These are phyloP conservation scores for Erinaceus europaeus DNA, from an alignment of 2,113 vertebrate genomes.

Conservation along the genomic window DNA sequence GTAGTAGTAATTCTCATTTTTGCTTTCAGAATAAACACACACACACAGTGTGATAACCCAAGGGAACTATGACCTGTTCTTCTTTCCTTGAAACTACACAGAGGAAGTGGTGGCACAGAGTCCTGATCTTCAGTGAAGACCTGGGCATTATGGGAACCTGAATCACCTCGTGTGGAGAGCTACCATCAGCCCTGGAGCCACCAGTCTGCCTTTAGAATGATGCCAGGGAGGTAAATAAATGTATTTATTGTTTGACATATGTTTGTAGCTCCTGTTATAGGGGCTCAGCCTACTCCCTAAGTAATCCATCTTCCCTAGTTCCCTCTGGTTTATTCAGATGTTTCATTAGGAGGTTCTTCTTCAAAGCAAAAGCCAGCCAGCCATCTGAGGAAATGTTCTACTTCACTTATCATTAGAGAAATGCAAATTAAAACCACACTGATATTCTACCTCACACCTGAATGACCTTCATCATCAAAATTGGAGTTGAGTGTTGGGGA, in stretches of 20 bases:
- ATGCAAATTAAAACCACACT: too few relatives aligned
- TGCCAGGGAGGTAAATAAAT: background rate
- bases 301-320: background rate
- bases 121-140: background rate
- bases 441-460: too few relatives aligned
- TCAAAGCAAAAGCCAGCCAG: too few relatives aligned
- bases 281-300: background rate
- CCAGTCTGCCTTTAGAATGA: background rate
- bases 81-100: background rate
- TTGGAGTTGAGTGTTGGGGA: too few relatives aligned
- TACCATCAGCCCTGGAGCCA: background rate
- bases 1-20: too few relatives aligned
- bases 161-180: background rate
- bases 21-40: too few relatives aligned
- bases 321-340: background rate
- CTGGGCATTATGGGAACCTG: background rate
- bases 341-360: background rate
- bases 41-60: too few relatives aligned
- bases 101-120: background rate
- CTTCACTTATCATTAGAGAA: too few relatives aligned
- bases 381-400: too few relatives aligned
- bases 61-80: background rate
- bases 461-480: too few relatives aligned
- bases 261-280: background rate
- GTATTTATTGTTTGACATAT: background rate